Conservation (phyloP, 1,140 invertebrate species). For the Ceratitis capitata region DNA sequence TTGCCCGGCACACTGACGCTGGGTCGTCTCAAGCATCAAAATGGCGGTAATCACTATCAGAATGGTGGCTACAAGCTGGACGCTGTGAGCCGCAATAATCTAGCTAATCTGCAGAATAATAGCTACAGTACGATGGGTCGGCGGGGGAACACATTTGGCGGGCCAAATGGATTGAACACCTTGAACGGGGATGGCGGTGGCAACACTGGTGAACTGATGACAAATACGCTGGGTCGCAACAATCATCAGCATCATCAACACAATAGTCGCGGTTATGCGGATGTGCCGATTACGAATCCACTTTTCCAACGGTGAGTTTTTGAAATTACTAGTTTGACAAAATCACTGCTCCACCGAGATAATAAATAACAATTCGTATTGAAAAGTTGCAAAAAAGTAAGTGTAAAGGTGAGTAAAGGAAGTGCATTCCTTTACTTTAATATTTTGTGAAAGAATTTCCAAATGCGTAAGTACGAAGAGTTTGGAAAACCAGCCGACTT, state of each 20-base stretch:
- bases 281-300: constrained; percentile 70
- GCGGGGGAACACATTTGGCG: constrained; percentile 66
- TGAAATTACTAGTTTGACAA: too few relatives aligned
- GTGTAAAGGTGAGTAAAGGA: too few relatives aligned
- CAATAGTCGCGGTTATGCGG: constrained; percentile 54
- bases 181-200: constrained; percentile 43
- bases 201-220: constrained; percentile 38
- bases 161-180: constrained; percentile 8
- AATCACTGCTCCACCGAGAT: too few relatives aligned
- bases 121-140: constrained; percentile 68
- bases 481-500: too few relatives aligned
- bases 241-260: constrained; percentile 54
- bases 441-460: too few relatives aligned
- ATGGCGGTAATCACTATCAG: constrained; percentile 60
- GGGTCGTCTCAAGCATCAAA: constrained; percentile 62
- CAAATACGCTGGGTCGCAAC: constrained; percentile 61
- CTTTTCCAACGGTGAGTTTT: constrained; percentile 63
- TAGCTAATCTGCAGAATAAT: constrained; percentile 65
- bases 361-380: too few relatives aligned
- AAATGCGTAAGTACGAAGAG: too few relatives aligned
- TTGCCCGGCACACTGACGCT: constrained; percentile 60
- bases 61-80: constrained; percentile 62
- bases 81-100: constrained; percentile 57
- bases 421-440: too few relatives aligned
- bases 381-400: too few relatives aligned